These are phyloP conservation scores for Galendromus occidentalis DNA, from an alignment of 1,140 invertebrate species.

Conservation along the genomic window DNA sequence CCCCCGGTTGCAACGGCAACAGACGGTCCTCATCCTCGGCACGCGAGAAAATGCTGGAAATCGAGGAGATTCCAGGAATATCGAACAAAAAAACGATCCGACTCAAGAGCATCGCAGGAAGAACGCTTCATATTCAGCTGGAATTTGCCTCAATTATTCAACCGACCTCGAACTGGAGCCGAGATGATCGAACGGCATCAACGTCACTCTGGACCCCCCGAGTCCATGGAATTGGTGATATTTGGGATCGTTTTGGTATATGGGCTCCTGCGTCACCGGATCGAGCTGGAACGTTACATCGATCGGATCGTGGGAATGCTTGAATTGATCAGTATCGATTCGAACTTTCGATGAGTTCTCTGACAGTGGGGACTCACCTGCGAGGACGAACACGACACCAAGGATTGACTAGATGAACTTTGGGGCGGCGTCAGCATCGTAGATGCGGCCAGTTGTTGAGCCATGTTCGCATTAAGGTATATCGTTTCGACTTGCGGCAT, in stretches of 20 bases:
- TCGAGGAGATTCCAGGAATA: too few relatives aligned
- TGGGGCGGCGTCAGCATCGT: too few relatives aligned
- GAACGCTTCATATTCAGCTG: neutral
- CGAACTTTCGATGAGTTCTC: too few relatives aligned
- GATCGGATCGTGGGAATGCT: too few relatives aligned
- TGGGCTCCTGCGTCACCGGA: conserved; percentile 4
- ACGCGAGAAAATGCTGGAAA: neutral
- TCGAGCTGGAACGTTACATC: neutral
- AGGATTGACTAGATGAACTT: too few relatives aligned
- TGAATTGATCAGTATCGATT: too few relatives aligned
- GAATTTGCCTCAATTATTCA: neutral
- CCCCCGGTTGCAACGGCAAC: neutral
- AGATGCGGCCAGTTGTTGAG: too few relatives aligned
- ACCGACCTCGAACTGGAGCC: neutral
- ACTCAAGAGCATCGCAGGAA: too few relatives aligned
- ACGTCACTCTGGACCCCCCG: neutral
- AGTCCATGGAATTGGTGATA: neutral
- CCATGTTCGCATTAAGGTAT: neutral
- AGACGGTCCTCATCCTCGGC: neutral
- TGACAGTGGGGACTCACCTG: too few relatives aligned
- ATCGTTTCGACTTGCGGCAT: conserved; percentile 6
- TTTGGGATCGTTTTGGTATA: conserved; percentile 5
- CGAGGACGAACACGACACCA: too few relatives aligned
- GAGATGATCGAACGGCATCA: conserved; percentile 1
- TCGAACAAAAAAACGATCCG: too few relatives aligned